Evolutionary conservation across 2,797 vertebrate genomes (phyloP), one percentile per base, ranked within the genome.

Genomic region (Neoniphon sammara): DNA sequence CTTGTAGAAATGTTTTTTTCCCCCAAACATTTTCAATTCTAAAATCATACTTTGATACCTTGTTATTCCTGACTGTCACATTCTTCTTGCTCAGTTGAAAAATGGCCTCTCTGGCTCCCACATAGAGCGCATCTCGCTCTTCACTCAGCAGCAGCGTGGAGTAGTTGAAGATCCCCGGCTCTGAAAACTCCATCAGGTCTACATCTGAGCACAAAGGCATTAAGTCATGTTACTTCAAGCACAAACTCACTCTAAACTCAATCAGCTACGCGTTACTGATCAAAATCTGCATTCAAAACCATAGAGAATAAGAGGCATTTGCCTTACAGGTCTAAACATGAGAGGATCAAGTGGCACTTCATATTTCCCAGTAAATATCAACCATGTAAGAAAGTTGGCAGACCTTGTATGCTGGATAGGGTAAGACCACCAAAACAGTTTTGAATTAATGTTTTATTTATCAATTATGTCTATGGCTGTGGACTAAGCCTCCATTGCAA

Each of bases 61-160:
- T 96, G 0, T 96, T 95, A 74, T 89, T 93, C 90, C 93, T 96
- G 90, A 95, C 68, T 0, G 95, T 93, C 86, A 99, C 91, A 54
- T 97, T 89, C 56, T 87, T 87, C 12, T 95, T 93, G 0, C 93
- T 96, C 83, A 99, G 92, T 18, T 97, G 95, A 86, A 98, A 99
- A 80, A 99, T 89, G 21, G 95, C 95, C 81, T 98, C 97, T 73
- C 97, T 94, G 59, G 97, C 97, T 0, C 98, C 98, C 49, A 99
- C 95, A 14, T 96, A 99, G 1, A 99, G 90, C 0, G 93, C 88
- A 0, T 94, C 94, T 56, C 89, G 80, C 10, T 96, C 92, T 78
- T 97, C 94, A 36, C 87, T 97, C 87, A 98, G 93, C 89, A 99
- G 83, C 85, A 99, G 76, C 0, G 95, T 95, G 0, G 98, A 96